A percentile compares a stretch with the other conserved stretches of the same genome.
Conservation (phyloP, 37 sponge, comb jelly and placozoan species). For the Geodia barretti region DNA sequence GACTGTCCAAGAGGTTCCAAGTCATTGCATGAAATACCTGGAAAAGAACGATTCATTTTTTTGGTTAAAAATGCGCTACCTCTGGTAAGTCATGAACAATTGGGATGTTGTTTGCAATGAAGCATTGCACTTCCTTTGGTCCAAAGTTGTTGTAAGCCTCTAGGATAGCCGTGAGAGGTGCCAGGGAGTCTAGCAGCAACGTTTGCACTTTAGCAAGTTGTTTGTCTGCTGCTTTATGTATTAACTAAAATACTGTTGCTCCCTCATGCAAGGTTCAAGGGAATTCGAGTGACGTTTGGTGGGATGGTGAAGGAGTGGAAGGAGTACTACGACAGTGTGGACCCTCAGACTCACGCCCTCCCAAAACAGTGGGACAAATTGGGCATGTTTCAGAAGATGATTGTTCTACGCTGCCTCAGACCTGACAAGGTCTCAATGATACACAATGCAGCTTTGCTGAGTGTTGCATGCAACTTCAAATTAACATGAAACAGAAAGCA, state of each 20-base stretch:
- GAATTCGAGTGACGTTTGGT: conserved; percentile 62
- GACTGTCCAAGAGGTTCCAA: no score
- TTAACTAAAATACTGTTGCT: background rate
- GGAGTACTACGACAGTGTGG: conserved; percentile 84
- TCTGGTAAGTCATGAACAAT: no score
- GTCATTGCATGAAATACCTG: no score
- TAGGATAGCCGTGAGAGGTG: background rate
- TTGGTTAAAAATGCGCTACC: no score
- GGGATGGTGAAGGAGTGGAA: conserved; percentile 69
- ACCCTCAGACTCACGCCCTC: conserved; percentile 77
- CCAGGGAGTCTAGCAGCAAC: background rate
- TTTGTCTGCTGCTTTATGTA: background rate
- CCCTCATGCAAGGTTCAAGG: conserved; percentile 68
- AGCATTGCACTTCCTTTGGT: no score
- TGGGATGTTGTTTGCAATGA: no score
- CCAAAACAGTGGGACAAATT: conserved; percentile 83
- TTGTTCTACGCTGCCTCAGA: conserved; percentile 85
- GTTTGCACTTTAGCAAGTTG: background rate
- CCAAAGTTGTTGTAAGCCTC: background rate
- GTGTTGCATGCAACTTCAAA: no score
- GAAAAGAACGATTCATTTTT: no score
- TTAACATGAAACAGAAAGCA: no score
- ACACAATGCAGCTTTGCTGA: no score
- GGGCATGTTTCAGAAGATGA: conserved; percentile 84
- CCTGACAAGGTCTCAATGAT: conserved; percentile 99